These are phyloP conservation scores for Echeneis naucrates DNA, from an alignment of 2,797 vertebrate species.

Conservation along the genomic window DNA sequence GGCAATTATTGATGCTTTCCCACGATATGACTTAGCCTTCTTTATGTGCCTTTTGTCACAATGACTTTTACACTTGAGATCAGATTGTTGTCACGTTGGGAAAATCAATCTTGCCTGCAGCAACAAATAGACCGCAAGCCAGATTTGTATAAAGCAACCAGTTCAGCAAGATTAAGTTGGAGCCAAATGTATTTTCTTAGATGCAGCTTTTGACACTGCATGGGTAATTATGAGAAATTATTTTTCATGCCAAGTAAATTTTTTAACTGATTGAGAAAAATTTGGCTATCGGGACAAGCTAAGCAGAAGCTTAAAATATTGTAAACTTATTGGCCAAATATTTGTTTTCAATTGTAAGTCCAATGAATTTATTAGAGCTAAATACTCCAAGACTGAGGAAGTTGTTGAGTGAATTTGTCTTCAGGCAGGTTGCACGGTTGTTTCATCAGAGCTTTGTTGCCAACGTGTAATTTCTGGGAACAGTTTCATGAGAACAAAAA, in stretches of 20 bases:
- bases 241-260: constrained; percentile 10
- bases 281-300: no score
- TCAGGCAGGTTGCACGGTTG: not conserved
- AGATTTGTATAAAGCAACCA: constrained; percentile 58
- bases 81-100: constrained; percentile 74
- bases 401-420: not conserved
- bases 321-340: not conserved
- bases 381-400: not conserved
- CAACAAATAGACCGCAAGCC: constrained; percentile 70
- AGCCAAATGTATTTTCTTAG: constrained; percentile 69
- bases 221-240: not conserved
- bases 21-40: constrained; percentile 76
- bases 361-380: no score
- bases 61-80: constrained; percentile 70
- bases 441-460: not conserved
- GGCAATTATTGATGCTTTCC: constrained; percentile 79
- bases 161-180: constrained; percentile 70
- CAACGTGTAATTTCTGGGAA: not conserved
- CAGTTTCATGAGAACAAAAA: no score
- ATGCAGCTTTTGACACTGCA: not conserved
- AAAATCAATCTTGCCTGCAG: constrained; percentile 77
- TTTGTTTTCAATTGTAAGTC: no score
- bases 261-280: not conserved
- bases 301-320: not conserved
- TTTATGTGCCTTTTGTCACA: constrained; percentile 73